These are phyloP conservation scores for Drosophila jambulina DNA, from an alignment of 1,140 invertebrate species.

Conservation along the genomic window DNA sequence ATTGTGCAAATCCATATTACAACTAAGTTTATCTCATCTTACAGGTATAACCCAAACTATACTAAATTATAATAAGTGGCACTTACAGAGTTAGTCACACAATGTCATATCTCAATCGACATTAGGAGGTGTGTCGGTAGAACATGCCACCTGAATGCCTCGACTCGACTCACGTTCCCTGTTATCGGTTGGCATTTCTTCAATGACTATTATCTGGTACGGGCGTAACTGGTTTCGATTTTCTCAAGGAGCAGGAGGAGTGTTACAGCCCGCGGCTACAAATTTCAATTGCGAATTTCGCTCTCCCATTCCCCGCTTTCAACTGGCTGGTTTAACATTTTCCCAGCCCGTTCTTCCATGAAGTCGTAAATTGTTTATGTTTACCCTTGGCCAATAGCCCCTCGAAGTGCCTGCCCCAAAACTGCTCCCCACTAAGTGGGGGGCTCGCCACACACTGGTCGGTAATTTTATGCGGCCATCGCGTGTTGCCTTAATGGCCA, in stretches of 20 bases:
- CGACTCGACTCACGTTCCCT: constrained; percentile 21
- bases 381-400: constrained; percentile 32
- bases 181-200: constrained; percentile 30
- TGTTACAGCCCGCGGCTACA: constrained; percentile 1
- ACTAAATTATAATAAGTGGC: constrained; percentile 1
- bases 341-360: constrained; percentile 47
- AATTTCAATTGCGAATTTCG: constrained; percentile 7
- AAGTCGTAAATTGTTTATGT: constrained; percentile 55
- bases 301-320: constrained; percentile 19
- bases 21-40: neutral
- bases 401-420: neutral
- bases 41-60: no score
- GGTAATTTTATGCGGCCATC: constrained; percentile 37
- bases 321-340: constrained; percentile 15
- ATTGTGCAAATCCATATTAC: neutral
- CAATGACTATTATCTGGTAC: constrained; percentile 33
- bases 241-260: neutral
- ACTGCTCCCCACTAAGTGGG: constrained; percentile 1
- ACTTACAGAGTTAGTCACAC: constrained; percentile 4
- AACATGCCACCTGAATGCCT: constrained; percentile 46
- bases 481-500: constrained; percentile 47
- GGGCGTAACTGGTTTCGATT: constrained; percentile 21
- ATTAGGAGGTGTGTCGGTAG: constrained; percentile 19
- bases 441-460: constrained; percentile 24
- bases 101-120: constrained; percentile 1